phyloP scores from a whole-genome alignment of 1,140 invertebrate species.

The Steinernema feltiae region DNA sequence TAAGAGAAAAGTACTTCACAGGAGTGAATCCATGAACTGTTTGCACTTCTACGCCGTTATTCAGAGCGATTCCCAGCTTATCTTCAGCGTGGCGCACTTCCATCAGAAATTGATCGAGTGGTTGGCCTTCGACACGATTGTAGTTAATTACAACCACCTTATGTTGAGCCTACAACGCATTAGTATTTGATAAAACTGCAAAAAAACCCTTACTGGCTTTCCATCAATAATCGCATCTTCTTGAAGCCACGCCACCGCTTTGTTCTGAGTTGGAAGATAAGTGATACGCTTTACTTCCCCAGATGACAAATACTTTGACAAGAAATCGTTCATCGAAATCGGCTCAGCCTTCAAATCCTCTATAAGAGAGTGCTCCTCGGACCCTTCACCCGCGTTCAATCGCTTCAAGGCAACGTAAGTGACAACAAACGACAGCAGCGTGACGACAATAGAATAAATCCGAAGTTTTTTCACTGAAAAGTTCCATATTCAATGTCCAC shows the following conservation, averaged over 20 bases:
- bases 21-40: background rate
- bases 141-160: background rate
- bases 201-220: background rate
- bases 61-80: constrained; percentile 14
- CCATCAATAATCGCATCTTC: background rate
- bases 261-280: background rate
- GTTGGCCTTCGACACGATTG: background rate
- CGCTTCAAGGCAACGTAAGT: background rate
- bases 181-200: background rate
- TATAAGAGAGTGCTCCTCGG: background rate
- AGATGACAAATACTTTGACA: background rate
- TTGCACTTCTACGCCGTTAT: background rate
- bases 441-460: background rate
- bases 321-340: background rate
- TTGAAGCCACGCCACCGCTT: background rate
- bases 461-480: background rate
- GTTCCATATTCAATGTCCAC: background rate
- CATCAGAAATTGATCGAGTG: background rate
- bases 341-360: background rate
- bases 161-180: background rate
- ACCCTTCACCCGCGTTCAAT: background rate
- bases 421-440: background rate
- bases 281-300: background rate
- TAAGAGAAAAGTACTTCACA: constrained; percentile 3
- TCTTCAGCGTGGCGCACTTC: constrained; percentile 21